Conservation (phyloP, 2,113 vertebrate species). For the Leucoraja erinaceus region DNA sequence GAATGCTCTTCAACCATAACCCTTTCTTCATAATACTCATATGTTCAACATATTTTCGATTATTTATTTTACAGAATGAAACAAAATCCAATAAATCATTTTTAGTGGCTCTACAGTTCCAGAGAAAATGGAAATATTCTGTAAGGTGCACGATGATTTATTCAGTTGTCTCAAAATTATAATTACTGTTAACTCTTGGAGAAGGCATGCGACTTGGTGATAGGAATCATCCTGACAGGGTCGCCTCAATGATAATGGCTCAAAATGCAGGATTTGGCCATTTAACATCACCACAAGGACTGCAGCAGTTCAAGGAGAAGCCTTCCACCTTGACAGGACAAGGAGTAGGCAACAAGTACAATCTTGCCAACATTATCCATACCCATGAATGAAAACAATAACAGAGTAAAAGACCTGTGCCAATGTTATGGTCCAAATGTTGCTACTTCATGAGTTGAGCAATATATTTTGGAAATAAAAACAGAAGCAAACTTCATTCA, state of each 20-base stretch:
- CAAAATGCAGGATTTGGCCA: not conserved
- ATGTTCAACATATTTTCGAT: not conserved
- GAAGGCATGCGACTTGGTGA: not conserved
- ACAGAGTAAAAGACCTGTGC: not conserved
- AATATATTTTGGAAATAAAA: not conserved
- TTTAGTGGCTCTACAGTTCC: not conserved
- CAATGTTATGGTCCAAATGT: conserved; percentile 2
- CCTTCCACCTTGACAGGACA: not conserved
- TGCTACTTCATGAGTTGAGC: not conserved
- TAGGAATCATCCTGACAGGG: not conserved
- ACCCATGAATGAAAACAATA: not conserved
- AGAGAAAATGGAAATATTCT: not conserved
- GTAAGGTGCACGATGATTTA: not conserved
- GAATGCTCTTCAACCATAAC: not conserved
- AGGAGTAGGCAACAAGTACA: not conserved
- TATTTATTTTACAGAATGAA: not conserved
- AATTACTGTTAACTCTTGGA: not conserved
- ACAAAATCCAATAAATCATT: not conserved
- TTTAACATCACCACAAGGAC: not conserved
- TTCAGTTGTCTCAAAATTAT: not conserved
- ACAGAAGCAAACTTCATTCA: not conserved
- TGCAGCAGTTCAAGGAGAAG: not conserved
- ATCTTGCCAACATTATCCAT: not conserved
- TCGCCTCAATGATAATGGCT: not conserved
- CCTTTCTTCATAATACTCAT: not conserved